phyloP scores from a whole-genome alignment of 2,797 vertebrate species.

The Oceanodroma leucorhoa region DNA sequence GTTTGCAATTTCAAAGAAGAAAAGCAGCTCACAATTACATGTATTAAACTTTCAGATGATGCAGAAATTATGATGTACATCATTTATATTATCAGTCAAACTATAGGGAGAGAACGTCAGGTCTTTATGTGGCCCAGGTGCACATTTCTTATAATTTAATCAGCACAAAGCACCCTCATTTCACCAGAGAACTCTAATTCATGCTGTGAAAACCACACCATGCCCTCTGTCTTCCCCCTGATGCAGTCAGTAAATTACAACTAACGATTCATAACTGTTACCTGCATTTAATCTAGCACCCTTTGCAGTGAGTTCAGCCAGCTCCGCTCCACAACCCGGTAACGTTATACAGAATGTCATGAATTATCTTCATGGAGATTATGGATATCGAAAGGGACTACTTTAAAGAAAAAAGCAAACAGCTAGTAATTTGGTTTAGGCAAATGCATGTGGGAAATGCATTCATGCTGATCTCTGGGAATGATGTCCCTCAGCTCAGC shows the following conservation, averaged over 20 bases:
- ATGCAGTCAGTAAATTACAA: constrained; percentile 7
- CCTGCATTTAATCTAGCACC: constrained; percentile 8
- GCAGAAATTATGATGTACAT: constrained; percentile 42
- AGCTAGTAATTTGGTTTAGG: neutral
- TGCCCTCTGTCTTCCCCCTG: neutral
- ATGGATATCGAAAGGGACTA: neutral
- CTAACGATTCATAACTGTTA: neutral
- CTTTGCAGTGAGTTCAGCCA: neutral
- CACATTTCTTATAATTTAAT: constrained; percentile 59
- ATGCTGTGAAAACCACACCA: constrained; percentile 24
- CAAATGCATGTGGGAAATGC: neutral
- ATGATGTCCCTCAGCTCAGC: neutral
- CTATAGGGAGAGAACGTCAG: neutral
- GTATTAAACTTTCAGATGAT: constrained; percentile 54
- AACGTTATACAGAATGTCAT: neutral
- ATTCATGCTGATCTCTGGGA: neutral
- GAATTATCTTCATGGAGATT: neutral
- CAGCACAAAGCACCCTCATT: constrained; percentile 35
- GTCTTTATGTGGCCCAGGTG: constrained; percentile 61
- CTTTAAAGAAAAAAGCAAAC: neutral
- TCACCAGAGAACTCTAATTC: constrained; percentile 46
- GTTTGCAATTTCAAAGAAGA: constrained; percentile 38
- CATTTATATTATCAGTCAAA: constrained; percentile 30
- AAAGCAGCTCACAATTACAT: constrained; percentile 41
- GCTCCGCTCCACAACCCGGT: neutral